Conservation (phyloP, 2,113 vertebrate genomes). For the Barnardius zonarius region DNA sequence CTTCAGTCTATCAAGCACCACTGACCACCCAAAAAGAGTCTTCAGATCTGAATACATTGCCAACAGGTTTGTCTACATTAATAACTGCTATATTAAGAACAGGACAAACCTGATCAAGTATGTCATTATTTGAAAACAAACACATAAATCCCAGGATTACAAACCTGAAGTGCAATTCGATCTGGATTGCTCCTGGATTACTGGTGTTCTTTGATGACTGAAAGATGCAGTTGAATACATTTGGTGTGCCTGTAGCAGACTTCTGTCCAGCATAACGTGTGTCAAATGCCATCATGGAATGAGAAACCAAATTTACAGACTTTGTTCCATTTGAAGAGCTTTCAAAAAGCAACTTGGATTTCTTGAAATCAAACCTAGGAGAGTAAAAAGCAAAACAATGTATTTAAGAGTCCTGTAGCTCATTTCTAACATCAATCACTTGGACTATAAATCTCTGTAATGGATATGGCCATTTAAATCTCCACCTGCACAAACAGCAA, state of each 20-base stretch:
- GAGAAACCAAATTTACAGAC: conserved; percentile 93
- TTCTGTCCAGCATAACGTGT: conserved; percentile 79
- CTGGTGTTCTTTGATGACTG: conserved; percentile 87
- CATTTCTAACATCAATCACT: conserved; percentile 77
- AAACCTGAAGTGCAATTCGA: conserved; percentile 95
- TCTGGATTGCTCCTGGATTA: conserved; percentile 87
- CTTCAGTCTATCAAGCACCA: neutral
- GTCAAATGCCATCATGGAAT: conserved; percentile 95
- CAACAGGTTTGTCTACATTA: neutral
- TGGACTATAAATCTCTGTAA: conserved; percentile 75
- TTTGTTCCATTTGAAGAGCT: conserved; percentile 93
- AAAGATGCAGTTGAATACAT: conserved; percentile 92
- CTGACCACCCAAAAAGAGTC: neutral
- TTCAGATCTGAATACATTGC: neutral
- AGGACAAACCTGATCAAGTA: neutral
- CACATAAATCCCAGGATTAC: neutral
- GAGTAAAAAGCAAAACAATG: neutral
- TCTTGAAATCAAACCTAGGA: conserved; percentile 95
- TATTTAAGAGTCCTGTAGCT: conserved; percentile 54
- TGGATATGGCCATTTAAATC: conserved; percentile 76
- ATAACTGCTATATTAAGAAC: neutral
- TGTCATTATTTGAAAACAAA: neutral
- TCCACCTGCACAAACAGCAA: conserved; percentile 83
- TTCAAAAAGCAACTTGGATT: conserved; percentile 95
- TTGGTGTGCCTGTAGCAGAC: conserved; percentile 49